Conservation (phyloP, 2,113 vertebrate species). For the Gallinago paraguaiae region DNA sequence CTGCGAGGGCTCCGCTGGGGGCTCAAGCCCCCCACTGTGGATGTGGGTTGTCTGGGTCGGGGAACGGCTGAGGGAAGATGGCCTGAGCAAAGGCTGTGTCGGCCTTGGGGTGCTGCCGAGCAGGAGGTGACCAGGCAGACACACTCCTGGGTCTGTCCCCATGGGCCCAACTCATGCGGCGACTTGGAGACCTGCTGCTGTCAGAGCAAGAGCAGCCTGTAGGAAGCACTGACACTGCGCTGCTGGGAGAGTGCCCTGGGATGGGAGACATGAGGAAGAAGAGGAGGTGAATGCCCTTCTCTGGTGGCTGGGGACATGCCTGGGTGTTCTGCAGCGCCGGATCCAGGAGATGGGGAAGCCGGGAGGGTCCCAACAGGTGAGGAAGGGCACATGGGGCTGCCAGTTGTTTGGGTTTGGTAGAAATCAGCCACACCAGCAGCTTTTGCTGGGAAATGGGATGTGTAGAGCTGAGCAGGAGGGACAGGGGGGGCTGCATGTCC, state of each 20-base stretch:
- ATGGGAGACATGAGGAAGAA: neutral
- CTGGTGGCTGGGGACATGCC: neutral
- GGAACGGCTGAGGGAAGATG: neutral
- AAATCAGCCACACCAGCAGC: neutral
- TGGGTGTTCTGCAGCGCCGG: neutral
- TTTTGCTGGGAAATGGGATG: neutral
- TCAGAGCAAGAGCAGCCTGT: neutral
- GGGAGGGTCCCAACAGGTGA: neutral
- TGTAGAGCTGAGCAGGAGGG: neutral
- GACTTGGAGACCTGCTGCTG: neutral
- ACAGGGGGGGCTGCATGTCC: accelerated
- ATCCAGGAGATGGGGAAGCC: neutral
- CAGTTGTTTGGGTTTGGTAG: neutral
- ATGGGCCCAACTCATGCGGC: accelerated
- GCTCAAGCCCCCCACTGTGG: neutral
- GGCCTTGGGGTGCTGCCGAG: neutral
- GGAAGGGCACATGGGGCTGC: neutral
- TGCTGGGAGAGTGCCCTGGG: neutral
- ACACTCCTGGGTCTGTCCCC: neutral
- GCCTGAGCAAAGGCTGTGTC: neutral
- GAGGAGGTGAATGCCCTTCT: neutral
- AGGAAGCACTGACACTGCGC: neutral
- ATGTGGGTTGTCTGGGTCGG: neutral
- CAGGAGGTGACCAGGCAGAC: neutral
- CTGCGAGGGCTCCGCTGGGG: neutral